Evolutionary conservation across 1,140 invertebrate species (phyloP), one percentile per base, ranked within the genome.

Genomic region (Manduca sexta): DNA sequence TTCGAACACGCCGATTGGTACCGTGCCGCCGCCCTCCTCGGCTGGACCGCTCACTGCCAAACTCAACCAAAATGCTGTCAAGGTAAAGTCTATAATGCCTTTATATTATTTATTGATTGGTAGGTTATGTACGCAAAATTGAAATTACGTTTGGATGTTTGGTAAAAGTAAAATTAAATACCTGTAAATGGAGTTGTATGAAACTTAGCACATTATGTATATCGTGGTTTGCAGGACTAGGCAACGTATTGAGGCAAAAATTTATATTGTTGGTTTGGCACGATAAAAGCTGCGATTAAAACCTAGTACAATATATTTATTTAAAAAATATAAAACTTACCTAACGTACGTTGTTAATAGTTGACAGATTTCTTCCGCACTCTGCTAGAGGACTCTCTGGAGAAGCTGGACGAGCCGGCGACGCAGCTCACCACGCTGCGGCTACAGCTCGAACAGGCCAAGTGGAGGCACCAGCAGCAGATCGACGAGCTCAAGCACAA

Each of bases 401-500:
- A 80, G 17, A 76, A 68, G 33, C 41, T 82, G 13, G 74, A 81
- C 11, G 75, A 79, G 13, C 77, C 75, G 6, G 40, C 52, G n/a
- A 47, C 75, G 5, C 49, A 64, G 33, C 35, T 65, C 12, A 65
- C 72, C 10, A 18, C 55, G 3, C 49, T 77, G 7, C 66, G 64
- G 41, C 17, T 76, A 42, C 71, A 84, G 45, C 52, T 84, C 8
- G 83, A 86, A 39, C 67, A 76, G 39, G 33, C 56, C 17, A 53
- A 57, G 39, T 84, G 81, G 83, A 65, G 51, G 26, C 69, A 81
- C 37, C 76, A 86, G 14, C 83, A 87, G 35, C 78, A 88, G 57
- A 14, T 88, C 3, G 60, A 72, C 0, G 87, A 89, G 40, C 29
- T 88, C 35, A 86, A 86, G 52, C 81, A 87, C 40, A 86, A 84